Evolutionary conservation across 64 coral and sea anemone species (phyloP), one percentile per base, ranked within the genome.

Genomic region (Pocillopora verrucosa): DNA sequence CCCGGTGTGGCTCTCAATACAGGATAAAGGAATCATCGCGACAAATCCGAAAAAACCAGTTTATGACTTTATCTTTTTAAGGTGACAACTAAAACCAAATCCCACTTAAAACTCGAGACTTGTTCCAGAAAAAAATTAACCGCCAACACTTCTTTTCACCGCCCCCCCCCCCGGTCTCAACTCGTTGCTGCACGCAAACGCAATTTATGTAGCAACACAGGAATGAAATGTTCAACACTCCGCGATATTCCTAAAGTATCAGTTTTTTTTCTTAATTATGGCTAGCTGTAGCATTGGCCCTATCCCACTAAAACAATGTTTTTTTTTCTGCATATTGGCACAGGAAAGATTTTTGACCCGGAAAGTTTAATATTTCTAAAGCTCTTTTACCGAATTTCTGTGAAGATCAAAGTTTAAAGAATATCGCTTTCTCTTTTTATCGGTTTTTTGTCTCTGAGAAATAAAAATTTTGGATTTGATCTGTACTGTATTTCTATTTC

Each of bases 41-140:
- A n/a, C 64, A 85, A 85, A 85, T 85, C 82, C 82, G 22, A 57
- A 65, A 25, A 85, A 65, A 68, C 25, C 41, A 51, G 41, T 51
- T 51, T 51, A 68, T 16, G 4, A 24, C 7, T 57, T 85, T 41
- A 72, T 85, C 82, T 58, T 19, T 65, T 85, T 85, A 72, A 85
- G 10, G 36, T 69, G 13, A 83, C 34, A 34, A 83, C 36, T 51
- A 68, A 22, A 37, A 68, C 82, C n/a, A 11, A 70, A 85, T 72
- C 72, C 63, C 82, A 19, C 41, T 65, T 85, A 72, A 58, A 79
- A 15, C 19, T 26, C 7, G 38, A 85, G 65, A 81, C 79, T 62
- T 81, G 25, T 38, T 72, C 64, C 37, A 30, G 68, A 85, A 56
- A 72, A 72, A 0, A 72, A 85, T 41, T 13, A 65, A 38, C 17